Conservation (phyloP, 2,113 vertebrate species). For the Nycticorax nycticorax region DNA sequence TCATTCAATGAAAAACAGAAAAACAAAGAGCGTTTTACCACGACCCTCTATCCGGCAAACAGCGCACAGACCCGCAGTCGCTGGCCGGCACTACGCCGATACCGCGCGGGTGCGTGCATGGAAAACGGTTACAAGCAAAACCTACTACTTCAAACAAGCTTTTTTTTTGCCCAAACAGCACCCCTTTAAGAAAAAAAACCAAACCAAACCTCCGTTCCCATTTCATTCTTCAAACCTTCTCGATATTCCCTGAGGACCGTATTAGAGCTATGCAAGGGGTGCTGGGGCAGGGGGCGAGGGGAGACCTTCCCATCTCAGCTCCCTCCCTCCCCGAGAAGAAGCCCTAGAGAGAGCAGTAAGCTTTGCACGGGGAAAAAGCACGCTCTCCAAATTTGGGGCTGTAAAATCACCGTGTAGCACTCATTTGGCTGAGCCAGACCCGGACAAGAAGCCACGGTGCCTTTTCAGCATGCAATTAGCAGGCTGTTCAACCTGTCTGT, state of each 20-base stretch:
- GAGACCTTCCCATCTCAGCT: not conserved
- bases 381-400: not conserved
- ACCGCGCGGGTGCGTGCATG: accelerated
- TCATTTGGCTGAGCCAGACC: not conserved
- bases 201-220: not conserved
- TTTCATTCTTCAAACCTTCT: not conserved
- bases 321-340: not conserved
- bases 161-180: not conserved
- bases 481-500: not conserved
- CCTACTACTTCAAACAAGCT: not conserved
- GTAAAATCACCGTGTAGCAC: not conserved
- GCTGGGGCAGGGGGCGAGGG: not conserved
- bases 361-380: not conserved
- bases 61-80: accelerated
- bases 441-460: not conserved
- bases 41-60: not conserved
- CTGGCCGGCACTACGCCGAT: accelerated
- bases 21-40: not conserved
- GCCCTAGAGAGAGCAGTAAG: not conserved
- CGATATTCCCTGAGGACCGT: not conserved
- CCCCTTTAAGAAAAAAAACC: not conserved
- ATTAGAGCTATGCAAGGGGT: not conserved
- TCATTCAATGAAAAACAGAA: no score
- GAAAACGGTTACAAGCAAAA: not conserved
- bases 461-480: not conserved